These are phyloP conservation scores for Trigoniulus corallinus DNA, from an alignment of 1,140 invertebrate species.

Conservation along the genomic window DNA sequence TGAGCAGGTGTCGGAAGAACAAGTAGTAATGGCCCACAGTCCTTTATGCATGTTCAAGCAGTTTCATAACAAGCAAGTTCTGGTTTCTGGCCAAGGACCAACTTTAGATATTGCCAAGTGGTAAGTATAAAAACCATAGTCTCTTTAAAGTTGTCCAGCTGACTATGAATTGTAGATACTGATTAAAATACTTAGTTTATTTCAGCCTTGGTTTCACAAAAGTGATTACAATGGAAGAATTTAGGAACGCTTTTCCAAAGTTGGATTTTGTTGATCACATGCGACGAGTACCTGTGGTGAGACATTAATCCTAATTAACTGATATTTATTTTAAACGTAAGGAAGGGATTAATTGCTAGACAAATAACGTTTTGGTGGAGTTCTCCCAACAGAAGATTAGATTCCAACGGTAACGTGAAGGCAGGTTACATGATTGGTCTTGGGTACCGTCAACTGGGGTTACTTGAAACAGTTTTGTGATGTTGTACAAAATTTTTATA, in stretches of 20 bases:
- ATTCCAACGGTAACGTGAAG: too few relatives aligned
- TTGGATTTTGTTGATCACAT: slow-evolving; percentile 51
- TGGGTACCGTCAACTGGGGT: too few relatives aligned
- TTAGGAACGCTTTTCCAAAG: slow-evolving; percentile 41
- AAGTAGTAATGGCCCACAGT: slow-evolving; percentile 54
- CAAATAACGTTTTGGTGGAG: too few relatives aligned
- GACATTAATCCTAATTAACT: slow-evolving; percentile 11
- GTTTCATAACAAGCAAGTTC: slow-evolving; percentile 44
- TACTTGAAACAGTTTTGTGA: too few relatives aligned
- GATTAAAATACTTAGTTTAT: background rate
- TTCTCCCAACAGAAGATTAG: too few relatives aligned
- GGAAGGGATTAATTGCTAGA: too few relatives aligned
- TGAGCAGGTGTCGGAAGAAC: slow-evolving; percentile 35
- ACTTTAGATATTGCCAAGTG: slow-evolving; percentile 41
- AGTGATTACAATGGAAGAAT: slow-evolving; percentile 40
- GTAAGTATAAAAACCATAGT: slow-evolving; percentile 16
- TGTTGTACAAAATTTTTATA: too few relatives aligned
- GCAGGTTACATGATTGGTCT: too few relatives aligned
- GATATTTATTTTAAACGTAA: too few relatives aligned
- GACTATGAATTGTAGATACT: background rate
- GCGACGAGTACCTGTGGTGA: slow-evolving; percentile 31
- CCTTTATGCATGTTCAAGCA: slow-evolving; percentile 43
- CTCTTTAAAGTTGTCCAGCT: background rate
- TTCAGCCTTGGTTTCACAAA: slow-evolving; percentile 45
- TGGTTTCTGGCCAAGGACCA: slow-evolving; percentile 52